These are phyloP conservation scores for Pristionchus pacificus DNA, from an alignment of 1,140 invertebrate genomes.

Conservation along the genomic window DNA sequence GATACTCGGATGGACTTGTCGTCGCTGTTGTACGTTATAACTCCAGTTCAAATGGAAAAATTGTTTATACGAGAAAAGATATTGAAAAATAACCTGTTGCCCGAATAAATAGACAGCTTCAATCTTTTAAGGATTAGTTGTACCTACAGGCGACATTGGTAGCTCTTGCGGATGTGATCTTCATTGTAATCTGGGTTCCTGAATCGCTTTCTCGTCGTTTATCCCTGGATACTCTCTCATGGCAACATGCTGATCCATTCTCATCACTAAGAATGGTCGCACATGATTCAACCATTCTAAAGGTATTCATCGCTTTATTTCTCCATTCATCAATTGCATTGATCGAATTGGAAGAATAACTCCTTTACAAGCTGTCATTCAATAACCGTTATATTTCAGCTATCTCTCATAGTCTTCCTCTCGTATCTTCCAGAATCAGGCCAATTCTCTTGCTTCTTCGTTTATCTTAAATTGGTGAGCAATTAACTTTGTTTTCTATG, in stretches of 20 bases:
- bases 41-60: not conserved
- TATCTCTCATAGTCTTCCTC: slow-evolving; percentile 76
- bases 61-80: too few species aligned
- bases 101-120: slow-evolving; percentile 5
- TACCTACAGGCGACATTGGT: slow-evolving; percentile 78
- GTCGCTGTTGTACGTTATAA: slow-evolving; percentile 70
- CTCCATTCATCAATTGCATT: not conserved
- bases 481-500: not conserved
- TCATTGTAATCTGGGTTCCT: slow-evolving; percentile 93
- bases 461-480: slow-evolving; percentile 85
- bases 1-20: slow-evolving; percentile 85
- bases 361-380: not conserved
- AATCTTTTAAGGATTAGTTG: too few species aligned
- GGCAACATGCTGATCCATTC: slow-evolving; percentile 95
- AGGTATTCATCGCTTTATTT: not conserved
- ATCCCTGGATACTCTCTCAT: slow-evolving; percentile 59
- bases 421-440: slow-evolving; percentile 95
- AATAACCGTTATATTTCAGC: not conserved
- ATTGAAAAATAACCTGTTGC: too few species aligned
- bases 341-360: not conserved
- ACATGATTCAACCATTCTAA: slow-evolving; percentile 66
- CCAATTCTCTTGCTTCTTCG: slow-evolving; percentile 99
- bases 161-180: slow-evolving; percentile 91
- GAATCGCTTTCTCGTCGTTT: slow-evolving; percentile 71
- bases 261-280: slow-evolving; percentile 84